These are phyloP conservation scores for Sinotaia quadrata DNA, from an alignment of 2,888 invertebrate species.

Conservation along the genomic window DNA sequence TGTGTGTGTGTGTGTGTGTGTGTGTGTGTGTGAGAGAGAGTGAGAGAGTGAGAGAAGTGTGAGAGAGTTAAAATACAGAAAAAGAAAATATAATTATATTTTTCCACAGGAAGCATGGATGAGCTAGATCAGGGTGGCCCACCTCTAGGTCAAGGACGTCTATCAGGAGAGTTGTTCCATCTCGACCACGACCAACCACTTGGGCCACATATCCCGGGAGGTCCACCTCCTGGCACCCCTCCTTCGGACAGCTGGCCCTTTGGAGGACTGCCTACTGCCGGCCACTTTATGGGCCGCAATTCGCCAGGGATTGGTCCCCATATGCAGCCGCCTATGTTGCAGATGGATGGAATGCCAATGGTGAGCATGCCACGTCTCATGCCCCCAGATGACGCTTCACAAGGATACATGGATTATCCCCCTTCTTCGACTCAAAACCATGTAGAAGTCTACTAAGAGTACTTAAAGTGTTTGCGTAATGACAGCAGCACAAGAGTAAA, in stretches of 20 bases:
- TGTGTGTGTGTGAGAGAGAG: background rate
- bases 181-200: slow-evolving; percentile 61
- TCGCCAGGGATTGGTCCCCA: slow-evolving; percentile 51
- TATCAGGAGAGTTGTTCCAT: slow-evolving; percentile 62
- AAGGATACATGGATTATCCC: slow-evolving; percentile 62
- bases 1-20: slow-evolving; percentile 5
- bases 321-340: slow-evolving; percentile 48
- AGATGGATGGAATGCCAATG: slow-evolving; percentile 57
- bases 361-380: slow-evolving; percentile 56
- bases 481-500: no score
- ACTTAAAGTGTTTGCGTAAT: no score
- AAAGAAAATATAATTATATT: background rate
- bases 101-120: slow-evolving; percentile 52
- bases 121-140: slow-evolving; percentile 51
- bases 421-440: slow-evolving; percentile 62
- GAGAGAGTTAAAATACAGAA: no score
- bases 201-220: slow-evolving; percentile 6
- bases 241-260: slow-evolving; percentile 31
- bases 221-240: slow-evolving; percentile 22
- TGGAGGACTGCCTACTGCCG: slow-evolving; percentile 44
- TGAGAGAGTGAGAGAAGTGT: no score
- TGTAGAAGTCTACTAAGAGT: slow-evolving; percentile 68
- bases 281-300: slow-evolving; percentile 58
- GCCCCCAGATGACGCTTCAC: slow-evolving; percentile 55
- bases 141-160: slow-evolving; percentile 40